phyloP scores from a whole-genome alignment of 2,113 vertebrate genomes.

The Neodontobutis hainanensis region DNA sequence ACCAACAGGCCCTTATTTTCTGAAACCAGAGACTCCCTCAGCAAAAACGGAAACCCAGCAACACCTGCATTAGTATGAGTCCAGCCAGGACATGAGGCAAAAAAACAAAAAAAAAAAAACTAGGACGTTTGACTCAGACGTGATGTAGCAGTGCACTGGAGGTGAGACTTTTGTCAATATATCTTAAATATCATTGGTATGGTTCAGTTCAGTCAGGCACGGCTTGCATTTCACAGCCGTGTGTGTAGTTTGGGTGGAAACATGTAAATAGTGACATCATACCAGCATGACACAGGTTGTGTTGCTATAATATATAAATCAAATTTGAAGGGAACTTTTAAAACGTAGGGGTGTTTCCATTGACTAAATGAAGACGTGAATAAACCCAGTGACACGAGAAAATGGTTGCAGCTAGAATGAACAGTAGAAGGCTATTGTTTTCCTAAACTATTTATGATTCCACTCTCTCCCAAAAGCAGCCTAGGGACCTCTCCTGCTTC shows the following conservation, averaged over 20 bases:
- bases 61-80: constrained; percentile 72
- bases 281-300: constrained; percentile 6
- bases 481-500: too few species aligned
- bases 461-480: too few species aligned
- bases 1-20: constrained; percentile 76
- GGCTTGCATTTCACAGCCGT: constrained; percentile 7
- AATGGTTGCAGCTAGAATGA: not conserved
- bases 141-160: constrained; percentile 37
- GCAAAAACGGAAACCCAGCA: constrained; percentile 65
- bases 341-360: not conserved
- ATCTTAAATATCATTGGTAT: not conserved
- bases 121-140: constrained; percentile 50
- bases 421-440: not conserved
- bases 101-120: constrained; percentile 6
- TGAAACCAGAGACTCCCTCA: constrained; percentile 79
- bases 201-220: constrained; percentile 4
- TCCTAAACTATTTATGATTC: too few species aligned
- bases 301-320: constrained; percentile 5
- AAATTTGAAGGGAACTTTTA: constrained; percentile 1
- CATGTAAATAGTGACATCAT: constrained; percentile 9
- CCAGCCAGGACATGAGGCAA: constrained; percentile 71
- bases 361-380: not conserved
- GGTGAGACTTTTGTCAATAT: constrained; percentile 31
- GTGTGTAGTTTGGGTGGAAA: constrained; percentile 1
- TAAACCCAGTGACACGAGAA: not conserved